Percentiles rank a stretch among this genome's conserved stretches.
These are phyloP conservation scores for Cichladusa arquata DNA, from an alignment of 2,113 vertebrate genomes.

Conservation along the genomic window DNA sequence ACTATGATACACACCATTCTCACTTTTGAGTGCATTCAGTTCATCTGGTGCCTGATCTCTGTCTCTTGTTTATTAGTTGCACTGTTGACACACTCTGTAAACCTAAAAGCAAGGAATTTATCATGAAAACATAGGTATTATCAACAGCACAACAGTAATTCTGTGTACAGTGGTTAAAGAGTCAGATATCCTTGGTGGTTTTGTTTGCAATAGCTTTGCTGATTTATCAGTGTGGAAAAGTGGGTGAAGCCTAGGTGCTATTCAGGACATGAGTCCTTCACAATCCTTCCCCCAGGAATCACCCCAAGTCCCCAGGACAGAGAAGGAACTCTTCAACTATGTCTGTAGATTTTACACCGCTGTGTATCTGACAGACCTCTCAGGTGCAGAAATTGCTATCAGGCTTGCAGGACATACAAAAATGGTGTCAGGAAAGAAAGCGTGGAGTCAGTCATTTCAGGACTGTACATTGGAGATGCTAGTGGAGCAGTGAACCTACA, in stretches of 20 bases:
- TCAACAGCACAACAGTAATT: background rate
- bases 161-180: background rate
- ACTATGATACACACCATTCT: slow-evolving; percentile 31
- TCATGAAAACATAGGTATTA: slow-evolving; percentile 33
- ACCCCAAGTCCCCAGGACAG: background rate
- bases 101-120: slow-evolving; percentile 36
- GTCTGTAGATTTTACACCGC: background rate
- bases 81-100: slow-evolving; percentile 25
- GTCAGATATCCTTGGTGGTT: background rate
- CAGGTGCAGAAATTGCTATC: background rate
- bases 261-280: background rate
- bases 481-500: background rate
- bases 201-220: background rate
- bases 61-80: slow-evolving; percentile 31
- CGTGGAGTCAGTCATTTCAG: background rate
- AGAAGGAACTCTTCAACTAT: background rate
- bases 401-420: background rate
- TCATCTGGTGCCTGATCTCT: slow-evolving; percentile 24
- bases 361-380: background rate
- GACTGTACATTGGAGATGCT: background rate
- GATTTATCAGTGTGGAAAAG: background rate
- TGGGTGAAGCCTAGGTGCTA: background rate
- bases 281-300: background rate
- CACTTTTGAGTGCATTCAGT: background rate
- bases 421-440: background rate